Evolutionary conservation across 2,113 vertebrate genomes (phyloP).

Genomic region (Paracanthobrama guichenoti): DNA sequence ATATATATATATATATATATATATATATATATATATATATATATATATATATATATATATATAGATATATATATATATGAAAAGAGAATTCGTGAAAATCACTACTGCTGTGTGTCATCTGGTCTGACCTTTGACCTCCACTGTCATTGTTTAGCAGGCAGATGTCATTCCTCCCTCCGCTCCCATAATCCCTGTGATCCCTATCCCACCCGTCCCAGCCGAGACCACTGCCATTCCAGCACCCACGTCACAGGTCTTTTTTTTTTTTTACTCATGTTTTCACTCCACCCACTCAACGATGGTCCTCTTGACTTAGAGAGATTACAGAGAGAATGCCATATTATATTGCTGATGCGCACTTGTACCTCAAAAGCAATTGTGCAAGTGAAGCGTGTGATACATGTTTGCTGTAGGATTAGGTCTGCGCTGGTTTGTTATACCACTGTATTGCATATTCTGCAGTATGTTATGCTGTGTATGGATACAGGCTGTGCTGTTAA

Average conservation of each 20-base stretch:
- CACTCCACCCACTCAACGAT: conserved; percentile 49
- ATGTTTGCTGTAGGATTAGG: conserved; percentile 46
- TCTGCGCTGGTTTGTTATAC: conserved; percentile 42
- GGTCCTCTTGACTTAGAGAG: conserved; percentile 48
- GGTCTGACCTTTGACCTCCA: conserved; percentile 63
- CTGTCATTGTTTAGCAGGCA: conserved; percentile 81
- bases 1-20: too few species aligned
- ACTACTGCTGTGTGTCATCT: conserved; percentile 40
- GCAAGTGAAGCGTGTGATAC: conserved; percentile 30
- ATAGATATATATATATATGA: too few species aligned
- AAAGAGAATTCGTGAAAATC: conserved; percentile 13
- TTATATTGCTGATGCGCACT: conserved; percentile 41
- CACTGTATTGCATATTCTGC: conserved; percentile 48
- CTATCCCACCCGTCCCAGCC: conserved; percentile 83
- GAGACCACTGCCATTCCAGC: conserved; percentile 84
- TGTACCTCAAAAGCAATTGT: conserved; percentile 27
- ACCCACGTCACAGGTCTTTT: conserved; percentile 83
- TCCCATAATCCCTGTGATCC: conserved; percentile 91
- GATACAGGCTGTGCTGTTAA: conserved; percentile 66
- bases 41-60: too few species aligned
- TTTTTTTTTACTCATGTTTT: conserved; percentile 55
- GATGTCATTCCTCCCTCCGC: conserved; percentile 86
- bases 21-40: too few species aligned
- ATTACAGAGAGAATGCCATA: conserved; percentile 34
- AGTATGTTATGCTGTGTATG: conserved; percentile 69